Evolutionary conservation across 2,797 vertebrate genomes (phyloP).

Genomic region (Crenichthys baileyi): DNA sequence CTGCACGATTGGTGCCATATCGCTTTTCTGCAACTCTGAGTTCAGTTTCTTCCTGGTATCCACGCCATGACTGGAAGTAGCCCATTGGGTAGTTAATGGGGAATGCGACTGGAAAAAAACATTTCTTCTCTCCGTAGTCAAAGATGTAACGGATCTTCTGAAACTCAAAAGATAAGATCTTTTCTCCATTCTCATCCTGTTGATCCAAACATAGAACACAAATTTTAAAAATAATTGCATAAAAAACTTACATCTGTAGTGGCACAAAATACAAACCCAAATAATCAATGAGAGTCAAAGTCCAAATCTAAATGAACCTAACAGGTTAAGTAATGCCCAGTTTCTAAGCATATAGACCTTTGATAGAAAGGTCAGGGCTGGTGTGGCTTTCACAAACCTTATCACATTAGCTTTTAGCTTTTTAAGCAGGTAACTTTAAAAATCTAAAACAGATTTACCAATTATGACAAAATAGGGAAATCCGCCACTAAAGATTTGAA

Average conservation of each 20-base stretch:
- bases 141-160: constrained; percentile 95
- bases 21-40: constrained; percentile 89
- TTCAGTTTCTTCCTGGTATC: constrained; percentile 92
- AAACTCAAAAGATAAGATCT: constrained; percentile 90
- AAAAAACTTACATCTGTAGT: neutral
- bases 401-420: neutral
- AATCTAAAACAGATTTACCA: constrained; percentile 7
- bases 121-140: constrained; percentile 84
- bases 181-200: constrained; percentile 86
- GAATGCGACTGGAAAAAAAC: constrained; percentile 89
- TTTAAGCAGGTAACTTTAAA: neutral
- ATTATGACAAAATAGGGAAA: neutral
- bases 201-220: constrained; percentile 15
- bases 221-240: neutral
- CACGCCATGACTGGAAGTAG: constrained; percentile 89
- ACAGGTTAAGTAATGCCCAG: neutral
- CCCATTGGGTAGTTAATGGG: constrained; percentile 84
- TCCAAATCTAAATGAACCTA: neutral
- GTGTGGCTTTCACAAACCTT: neutral
- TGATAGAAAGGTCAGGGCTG: neutral
- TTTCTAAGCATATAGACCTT: neutral
- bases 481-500: constrained; percentile 11
- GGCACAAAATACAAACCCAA: neutral
- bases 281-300: neutral
- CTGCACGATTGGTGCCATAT: constrained; percentile 92